Evolutionary conservation across 2,797 vertebrate genomes (phyloP).

Genomic region (Potorous gilbertii): DNA sequence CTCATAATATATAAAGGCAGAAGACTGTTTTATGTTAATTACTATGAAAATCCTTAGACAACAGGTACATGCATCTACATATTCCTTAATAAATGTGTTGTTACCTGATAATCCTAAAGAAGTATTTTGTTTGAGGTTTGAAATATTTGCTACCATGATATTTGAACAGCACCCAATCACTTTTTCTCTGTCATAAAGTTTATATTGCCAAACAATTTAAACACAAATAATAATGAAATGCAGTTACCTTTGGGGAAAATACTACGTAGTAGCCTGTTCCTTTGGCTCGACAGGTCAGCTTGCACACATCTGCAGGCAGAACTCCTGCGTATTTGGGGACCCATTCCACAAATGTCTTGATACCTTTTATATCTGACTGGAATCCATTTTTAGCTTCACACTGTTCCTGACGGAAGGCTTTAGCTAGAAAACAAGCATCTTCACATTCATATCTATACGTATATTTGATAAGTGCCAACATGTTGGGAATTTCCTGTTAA

Average conservation of each 20-base stretch:
- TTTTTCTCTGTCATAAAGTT: neutral
- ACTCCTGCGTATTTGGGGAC: constrained; percentile 97
- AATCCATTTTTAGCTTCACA: constrained; percentile 96
- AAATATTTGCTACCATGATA: neutral
- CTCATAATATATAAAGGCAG: neutral
- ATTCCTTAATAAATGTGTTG: neutral
- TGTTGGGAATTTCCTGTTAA: neutral
- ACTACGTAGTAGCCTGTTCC: constrained; percentile 98
- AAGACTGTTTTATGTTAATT: neutral
- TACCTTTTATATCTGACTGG: constrained; percentile 95
- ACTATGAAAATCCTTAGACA: constrained; percentile 29
- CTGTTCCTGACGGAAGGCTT: constrained; percentile 96
- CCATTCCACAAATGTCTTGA: constrained; percentile 98
- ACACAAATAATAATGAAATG: neutral
- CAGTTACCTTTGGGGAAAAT: constrained; percentile 95
- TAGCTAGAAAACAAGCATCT: constrained; percentile 85
- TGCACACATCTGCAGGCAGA: constrained; percentile 95
- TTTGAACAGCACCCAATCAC: neutral
- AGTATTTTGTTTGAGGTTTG: neutral
- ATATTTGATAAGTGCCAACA: neutral
- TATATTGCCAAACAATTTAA: neutral
- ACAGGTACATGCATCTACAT: neutral
- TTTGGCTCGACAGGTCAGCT: constrained; percentile 96
- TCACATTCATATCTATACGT: constrained; percentile 50
- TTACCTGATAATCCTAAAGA: neutral